Evolutionary conservation across 2,888 invertebrate species (phyloP).

Genomic region (Xestobium rufovillosum): DNA sequence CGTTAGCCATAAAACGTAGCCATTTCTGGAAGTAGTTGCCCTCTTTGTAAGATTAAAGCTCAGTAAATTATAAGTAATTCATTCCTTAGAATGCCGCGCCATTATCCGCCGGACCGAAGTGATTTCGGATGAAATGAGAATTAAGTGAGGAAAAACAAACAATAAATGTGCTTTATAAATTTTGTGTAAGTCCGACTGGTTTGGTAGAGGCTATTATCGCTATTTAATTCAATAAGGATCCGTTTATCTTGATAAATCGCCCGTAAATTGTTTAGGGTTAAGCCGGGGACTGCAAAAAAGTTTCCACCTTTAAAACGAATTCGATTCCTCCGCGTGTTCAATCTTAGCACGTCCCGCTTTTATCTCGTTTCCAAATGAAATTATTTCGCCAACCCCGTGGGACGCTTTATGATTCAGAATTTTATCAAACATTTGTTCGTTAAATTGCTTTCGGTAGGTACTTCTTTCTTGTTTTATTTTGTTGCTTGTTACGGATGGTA

Average conservation of each 20-base stretch:
- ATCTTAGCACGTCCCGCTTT: constrained; percentile 29
- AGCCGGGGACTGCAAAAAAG: constrained; percentile 29
- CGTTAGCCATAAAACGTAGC: too few relatives aligned
- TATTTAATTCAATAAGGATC: constrained; percentile 41
- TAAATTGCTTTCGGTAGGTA: too few relatives aligned
- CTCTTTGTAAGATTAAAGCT: too few relatives aligned
- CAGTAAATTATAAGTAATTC: too few relatives aligned
- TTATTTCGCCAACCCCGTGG: constrained; percentile 21
- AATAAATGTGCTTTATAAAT: constrained; percentile 28
- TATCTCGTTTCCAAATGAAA: constrained; percentile 29
- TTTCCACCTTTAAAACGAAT: constrained; percentile 26
- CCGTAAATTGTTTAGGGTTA: constrained; percentile 40
- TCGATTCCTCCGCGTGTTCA: constrained; percentile 26
- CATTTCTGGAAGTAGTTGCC: too few relatives aligned
- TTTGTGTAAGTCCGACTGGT: constrained; percentile 26
- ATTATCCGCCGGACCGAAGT: too few relatives aligned
- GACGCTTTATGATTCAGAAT: neutral
- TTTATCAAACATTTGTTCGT: neutral
- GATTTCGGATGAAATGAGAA: too few relatives aligned
- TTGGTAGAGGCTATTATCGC: constrained; percentile 35
- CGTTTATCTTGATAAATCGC: constrained; percentile 40
- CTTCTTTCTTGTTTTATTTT: too few relatives aligned
- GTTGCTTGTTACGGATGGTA: too few relatives aligned
- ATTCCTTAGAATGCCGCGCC: too few relatives aligned
- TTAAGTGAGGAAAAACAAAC: constrained; percentile 26